A percentile compares a stretch with the other conserved stretches of the same genome.
Evolutionary conservation across 2,113 vertebrate genomes (phyloP).

Genomic region (Saguinus imperator): DNA sequence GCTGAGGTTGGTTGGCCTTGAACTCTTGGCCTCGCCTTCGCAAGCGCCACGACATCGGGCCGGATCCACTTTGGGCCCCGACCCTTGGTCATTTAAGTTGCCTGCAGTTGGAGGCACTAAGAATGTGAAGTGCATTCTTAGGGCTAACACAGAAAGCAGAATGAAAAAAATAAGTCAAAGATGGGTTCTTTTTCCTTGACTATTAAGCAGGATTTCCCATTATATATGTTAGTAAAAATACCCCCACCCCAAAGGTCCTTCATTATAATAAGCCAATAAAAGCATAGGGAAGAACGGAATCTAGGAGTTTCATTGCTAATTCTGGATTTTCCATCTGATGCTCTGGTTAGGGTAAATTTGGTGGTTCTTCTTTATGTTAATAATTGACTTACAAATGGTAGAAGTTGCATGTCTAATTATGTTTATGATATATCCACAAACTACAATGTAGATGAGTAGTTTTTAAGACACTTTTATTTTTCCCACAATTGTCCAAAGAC

Average conservation of each 20-base stretch:
- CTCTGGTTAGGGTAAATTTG: not conserved
- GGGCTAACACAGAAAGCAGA: not conserved
- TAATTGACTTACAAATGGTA: not conserved
- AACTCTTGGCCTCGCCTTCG: too few species aligned
- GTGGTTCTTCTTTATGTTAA: not conserved
- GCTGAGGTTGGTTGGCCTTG: too few species aligned
- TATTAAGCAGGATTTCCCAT: not conserved
- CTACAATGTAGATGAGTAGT: not conserved
- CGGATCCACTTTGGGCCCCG: too few species aligned
- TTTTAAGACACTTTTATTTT: constrained; percentile 19
- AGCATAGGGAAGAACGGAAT: not conserved
- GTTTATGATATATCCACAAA: not conserved
- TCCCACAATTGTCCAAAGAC: not conserved
- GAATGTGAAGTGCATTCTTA: not conserved
- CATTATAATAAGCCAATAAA: not conserved
- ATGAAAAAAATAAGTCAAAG: not conserved
- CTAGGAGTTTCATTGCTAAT: not conserved
- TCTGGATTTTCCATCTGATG: not conserved
- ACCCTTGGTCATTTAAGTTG: not conserved
- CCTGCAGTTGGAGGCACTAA: not conserved
- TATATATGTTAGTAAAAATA: not conserved
- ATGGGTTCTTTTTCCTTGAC: not conserved
- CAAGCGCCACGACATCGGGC: too few species aligned
- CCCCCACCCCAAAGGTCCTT: not conserved
- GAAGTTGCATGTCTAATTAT: not conserved